Evolutionary conservation across 2,797 vertebrate genomes (phyloP), one percentile per base, ranked within the genome.

Genomic region (Chaenodraco wilsoni): DNA sequence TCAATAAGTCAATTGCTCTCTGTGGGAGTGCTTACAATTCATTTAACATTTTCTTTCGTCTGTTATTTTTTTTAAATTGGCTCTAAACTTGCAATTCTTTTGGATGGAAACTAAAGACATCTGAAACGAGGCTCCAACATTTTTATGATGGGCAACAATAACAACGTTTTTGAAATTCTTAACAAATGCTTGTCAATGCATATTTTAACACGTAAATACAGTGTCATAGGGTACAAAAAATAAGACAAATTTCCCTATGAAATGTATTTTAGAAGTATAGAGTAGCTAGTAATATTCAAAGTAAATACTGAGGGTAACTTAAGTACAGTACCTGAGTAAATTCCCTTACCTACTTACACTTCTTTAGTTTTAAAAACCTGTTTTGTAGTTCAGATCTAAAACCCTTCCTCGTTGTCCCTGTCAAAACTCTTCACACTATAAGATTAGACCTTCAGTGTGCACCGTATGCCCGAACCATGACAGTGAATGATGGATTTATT

Each of bases 401-500:
- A 58, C 64, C 44, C 64, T 33, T 55, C 44, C 63, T 11, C 41
- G 4, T 21, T 51, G 50, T 75, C 15, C 4, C 56, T 52, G 23
- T 67, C 49, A 75, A 83, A 84, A 80, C 45, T 78, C 81, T 68
- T 65, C 46, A 60, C 70, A 17, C 60, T 33, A 13, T 31, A 41
- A 68, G 78, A 78, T 85, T 61, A 86, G 83, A 87, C 83, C 79
- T 85, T 85, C 74, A 59, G 54, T 44, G 74, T 61, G 69, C 68
- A 82, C 49, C 71, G 41, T 79, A 83, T 56, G 73, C 76, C 78
- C 3, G 23, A 69, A 76, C 78, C 79, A 60, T 87, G 90, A 92
- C 87, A 89, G 81, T 91, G 89, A 91, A 82, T 83, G 89, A 91
- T 90, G 87, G 74, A 86, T 89, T 87, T 82, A 87, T 91, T 89